phyloP scores from a whole-genome alignment of 92 coral and sea anemone species.

The Porites rus region DNA sequence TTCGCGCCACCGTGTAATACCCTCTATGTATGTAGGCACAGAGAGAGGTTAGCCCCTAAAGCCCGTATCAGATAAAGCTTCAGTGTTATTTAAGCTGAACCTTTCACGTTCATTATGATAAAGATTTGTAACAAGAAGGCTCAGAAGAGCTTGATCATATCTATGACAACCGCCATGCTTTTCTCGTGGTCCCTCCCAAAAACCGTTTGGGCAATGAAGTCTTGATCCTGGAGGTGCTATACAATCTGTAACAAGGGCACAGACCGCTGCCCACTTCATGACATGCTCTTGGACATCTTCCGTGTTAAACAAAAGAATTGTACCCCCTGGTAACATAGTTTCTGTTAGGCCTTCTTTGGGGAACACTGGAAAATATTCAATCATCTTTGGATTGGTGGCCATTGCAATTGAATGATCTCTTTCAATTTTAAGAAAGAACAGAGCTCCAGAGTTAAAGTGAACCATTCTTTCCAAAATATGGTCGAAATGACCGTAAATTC shows the following conservation, averaged over 20 bases:
- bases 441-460: neutral
- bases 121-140: neutral
- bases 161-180: too few species aligned
- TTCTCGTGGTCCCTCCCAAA: neutral
- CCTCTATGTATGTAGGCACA: too few species aligned
- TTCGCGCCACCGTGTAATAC: too few species aligned
- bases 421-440: conserved; percentile 2
- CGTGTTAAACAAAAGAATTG: conserved; percentile 36
- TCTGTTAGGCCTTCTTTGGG: conserved; percentile 3
- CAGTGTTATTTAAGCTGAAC: neutral
- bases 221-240: conserved; percentile 8
- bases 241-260: conserved; percentile 32
- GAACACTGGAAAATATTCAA: neutral
- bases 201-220: neutral
- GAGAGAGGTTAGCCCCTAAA: neutral
- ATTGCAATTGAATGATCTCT: neutral
- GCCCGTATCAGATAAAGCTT: neutral
- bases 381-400: neutral
- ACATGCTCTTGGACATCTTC: conserved; percentile 5
- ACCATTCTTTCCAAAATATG: conserved; percentile 16
- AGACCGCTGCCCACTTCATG: conserved; percentile 36
- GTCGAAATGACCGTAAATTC: neutral
- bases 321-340: conserved; percentile 19
- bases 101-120: neutral
- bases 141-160: neutral